Base-by-base conservation (phyloP, 1,140 invertebrate species). In the Brachionus angularis region DNA sequence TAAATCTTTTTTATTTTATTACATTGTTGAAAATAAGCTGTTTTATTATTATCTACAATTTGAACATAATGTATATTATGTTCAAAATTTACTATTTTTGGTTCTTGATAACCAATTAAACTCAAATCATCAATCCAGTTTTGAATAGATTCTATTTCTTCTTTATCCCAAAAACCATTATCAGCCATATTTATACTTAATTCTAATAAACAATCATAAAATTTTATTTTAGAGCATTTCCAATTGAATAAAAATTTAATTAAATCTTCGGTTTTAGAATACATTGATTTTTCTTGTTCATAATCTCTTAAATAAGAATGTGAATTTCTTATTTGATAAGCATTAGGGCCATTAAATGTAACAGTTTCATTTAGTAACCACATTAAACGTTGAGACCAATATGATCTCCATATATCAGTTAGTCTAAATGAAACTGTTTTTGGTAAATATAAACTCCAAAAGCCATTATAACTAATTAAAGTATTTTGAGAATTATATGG, bases 361-460 rank as follows among this genome's bases (percentile, higher is more conserved):
- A n/a, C n/a, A n/a, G n/a, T n/a, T n/a, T n/a, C n/a, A n/a, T n/a
- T n/a, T n/a, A 33, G 39, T 21, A 75, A 50, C 76, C 77, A 78
- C 31, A 79, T 62, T 2, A 79, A 55, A 25, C 72, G 61, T 61
- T 79, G 77, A 5, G 77, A 73, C 73, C 77, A 79, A 71, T 79
- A 79, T 4, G 75, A 75, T 50, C 78, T 34, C 77, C 76, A 79
- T 42, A 79, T 79, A 69, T 79, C 78, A 33, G 72, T 75, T 8
- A 75, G 74, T 47, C 78, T 18, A 64, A 77, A 78, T 10, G 75
- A 64, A 8, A 76, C 76, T 10, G 74, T 72, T 3, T 70, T 75
- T 10, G 78, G 78, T 5, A 79, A 50, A 36, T 77, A 47, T 39
- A 79, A 44, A 14, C 73, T 73, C 76, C 78, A 80, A 31, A 79